phyloP scores from a whole-genome alignment of 2,113 vertebrate genomes.

The Poecilia latipinna region DNA sequence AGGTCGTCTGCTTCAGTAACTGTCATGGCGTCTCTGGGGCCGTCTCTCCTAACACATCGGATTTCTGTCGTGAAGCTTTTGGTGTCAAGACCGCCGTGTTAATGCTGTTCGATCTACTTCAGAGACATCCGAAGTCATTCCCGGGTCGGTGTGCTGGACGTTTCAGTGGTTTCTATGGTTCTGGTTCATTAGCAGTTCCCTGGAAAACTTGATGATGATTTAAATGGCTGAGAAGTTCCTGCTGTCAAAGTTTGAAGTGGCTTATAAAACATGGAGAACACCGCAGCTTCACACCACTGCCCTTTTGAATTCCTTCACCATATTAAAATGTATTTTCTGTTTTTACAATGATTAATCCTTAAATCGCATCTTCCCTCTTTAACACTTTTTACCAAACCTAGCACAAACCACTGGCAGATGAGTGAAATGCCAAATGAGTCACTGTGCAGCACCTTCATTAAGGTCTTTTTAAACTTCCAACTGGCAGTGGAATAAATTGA shows the following conservation, averaged over 20 bases:
- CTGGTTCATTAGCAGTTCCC: too few species aligned
- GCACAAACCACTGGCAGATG: not conserved
- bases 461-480: not conserved
- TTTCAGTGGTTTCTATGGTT: not conserved
- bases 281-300: too few species aligned
- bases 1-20: too few species aligned
- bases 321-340: not conserved
- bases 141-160: not conserved
- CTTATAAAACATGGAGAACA: too few species aligned
- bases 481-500: not conserved
- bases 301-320: too few species aligned
- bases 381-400: not conserved
- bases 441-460: too few species aligned
- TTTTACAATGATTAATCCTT: not conserved
- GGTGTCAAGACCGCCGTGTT: too few species aligned
- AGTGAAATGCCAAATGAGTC: not conserved
- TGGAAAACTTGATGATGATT: not conserved
- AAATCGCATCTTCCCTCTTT: not conserved
- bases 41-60: too few species aligned
- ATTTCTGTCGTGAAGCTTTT: too few species aligned
- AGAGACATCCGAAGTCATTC: not conserved
- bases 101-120: not conserved
- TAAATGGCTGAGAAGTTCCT: not conserved
- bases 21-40: too few species aligned
- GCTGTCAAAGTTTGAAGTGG: not conserved